A percentile compares a stretch with the other conserved stretches of the same genome.
Evolutionary conservation across 2,797 vertebrate genomes (phyloP).

Genomic region (Cottoperca gobio): DNA sequence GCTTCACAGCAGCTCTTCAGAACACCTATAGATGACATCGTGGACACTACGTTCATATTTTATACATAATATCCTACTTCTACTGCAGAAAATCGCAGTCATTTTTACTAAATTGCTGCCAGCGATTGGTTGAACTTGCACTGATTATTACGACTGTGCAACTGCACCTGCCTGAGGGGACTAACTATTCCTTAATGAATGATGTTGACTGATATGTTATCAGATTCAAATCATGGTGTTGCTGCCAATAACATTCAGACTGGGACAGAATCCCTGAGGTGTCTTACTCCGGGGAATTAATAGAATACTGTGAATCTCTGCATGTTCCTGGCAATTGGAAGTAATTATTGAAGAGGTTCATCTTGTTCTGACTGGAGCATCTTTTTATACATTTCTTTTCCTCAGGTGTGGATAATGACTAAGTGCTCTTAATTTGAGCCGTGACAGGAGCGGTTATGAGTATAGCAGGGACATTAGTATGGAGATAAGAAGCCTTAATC

Average conservation of each 20-base stretch:
- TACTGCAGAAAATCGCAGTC: not conserved
- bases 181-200: slow-evolving; percentile 9
- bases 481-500: slow-evolving; percentile 34
- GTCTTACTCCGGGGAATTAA: not conserved
- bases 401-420: slow-evolving; percentile 42
- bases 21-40: too few relatives aligned
- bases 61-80: not conserved
- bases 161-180: slow-evolving; percentile 17
- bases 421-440: slow-evolving; percentile 42
- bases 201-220: slow-evolving; percentile 34
- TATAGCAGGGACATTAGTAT: slow-evolving; percentile 21
- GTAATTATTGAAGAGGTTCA: slow-evolving; percentile 43
- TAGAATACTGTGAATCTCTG: slow-evolving; percentile 18
- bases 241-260: slow-evolving; percentile 20
- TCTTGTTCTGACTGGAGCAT: slow-evolving; percentile 41
- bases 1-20: too few relatives aligned
- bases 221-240: slow-evolving; percentile 11
- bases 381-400: slow-evolving; percentile 21
- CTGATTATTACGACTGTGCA: slow-evolving; percentile 13
- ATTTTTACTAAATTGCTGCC: slow-evolving; percentile 12
- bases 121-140: slow-evolving; percentile 5
- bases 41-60: too few relatives aligned
- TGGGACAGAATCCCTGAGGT: slow-evolving; percentile 13
- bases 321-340: slow-evolving; percentile 15
- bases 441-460: slow-evolving; percentile 40